These are phyloP conservation scores for Epizoanthus ramosus DNA, from an alignment of 92 coral and sea anemone species.

Conservation along the genomic window DNA sequence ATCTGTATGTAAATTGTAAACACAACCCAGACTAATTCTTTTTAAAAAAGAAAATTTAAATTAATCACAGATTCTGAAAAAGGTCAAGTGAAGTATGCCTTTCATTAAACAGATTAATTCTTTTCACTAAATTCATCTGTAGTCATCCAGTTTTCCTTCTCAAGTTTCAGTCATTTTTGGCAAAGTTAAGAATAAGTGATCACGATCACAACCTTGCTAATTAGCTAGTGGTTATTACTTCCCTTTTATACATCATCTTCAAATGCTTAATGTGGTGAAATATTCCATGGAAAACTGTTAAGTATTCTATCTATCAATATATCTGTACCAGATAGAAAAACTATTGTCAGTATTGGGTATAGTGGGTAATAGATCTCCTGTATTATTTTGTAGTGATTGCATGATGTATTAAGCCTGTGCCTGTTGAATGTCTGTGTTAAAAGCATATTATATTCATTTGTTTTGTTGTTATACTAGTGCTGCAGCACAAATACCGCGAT, in stretches of 20 bases:
- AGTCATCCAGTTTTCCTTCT: background rate
- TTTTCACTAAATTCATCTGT: background rate
- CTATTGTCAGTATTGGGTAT: too few relatives aligned
- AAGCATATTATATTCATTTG: too few relatives aligned
- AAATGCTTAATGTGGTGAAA: background rate
- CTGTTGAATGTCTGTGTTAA: too few relatives aligned
- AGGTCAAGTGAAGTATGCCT: background rate
- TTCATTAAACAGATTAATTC: too few relatives aligned
- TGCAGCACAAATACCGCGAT: background rate
- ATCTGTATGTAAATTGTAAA: too few relatives aligned
- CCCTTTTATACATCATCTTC: background rate
- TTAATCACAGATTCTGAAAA: background rate
- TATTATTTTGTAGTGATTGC: too few relatives aligned
- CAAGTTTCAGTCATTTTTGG: slow-evolving; percentile 28
- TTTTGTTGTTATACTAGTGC: background rate
- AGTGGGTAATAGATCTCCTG: too few relatives aligned
- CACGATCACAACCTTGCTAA: background rate
- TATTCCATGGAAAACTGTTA: too few relatives aligned
- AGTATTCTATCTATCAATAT: too few relatives aligned
- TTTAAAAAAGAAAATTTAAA: background rate
- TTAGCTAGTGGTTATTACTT: background rate
- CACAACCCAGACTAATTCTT: too few relatives aligned
- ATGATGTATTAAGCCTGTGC: too few relatives aligned
- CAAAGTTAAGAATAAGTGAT: background rate
- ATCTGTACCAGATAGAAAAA: too few relatives aligned